A percentile compares a stretch with the other conserved stretches of the same genome.
These are phyloP conservation scores for Nothobranchius kuhntae DNA, from an alignment of 2,113 vertebrate genomes.

Conservation along the genomic window DNA sequence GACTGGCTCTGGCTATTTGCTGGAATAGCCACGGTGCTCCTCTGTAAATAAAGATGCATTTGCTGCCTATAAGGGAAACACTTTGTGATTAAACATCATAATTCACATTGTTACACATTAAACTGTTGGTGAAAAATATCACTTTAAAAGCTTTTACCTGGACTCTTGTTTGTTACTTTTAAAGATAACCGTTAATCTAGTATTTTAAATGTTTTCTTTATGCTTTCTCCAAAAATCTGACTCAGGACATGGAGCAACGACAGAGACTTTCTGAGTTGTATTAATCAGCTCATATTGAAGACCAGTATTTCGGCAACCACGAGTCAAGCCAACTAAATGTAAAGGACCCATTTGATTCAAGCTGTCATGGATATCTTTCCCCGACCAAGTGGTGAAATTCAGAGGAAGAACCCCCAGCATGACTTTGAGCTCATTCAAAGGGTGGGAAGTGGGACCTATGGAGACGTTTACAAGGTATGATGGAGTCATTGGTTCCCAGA, in stretches of 20 bases:
- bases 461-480: conserved; percentile 96
- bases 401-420: conserved; percentile 93
- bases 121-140: conserved; percentile 9
- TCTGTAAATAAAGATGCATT: background rate
- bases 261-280: conserved; percentile 51
- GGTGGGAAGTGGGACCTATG: conserved; percentile 97
- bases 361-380: conserved; percentile 83
- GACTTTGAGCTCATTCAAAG: conserved; percentile 97
- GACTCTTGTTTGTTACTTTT: background rate
- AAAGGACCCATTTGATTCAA: conserved; percentile 37
- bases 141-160: background rate
- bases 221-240: background rate
- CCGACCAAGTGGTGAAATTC: conserved; percentile 89
- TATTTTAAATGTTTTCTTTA: background rate
- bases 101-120: background rate
- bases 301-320: background rate
- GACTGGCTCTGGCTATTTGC: conserved; percentile 48
- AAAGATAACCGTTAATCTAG: background rate
- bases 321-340: conserved; percentile 57
- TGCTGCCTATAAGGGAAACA: background rate
- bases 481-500: conserved; percentile 31
- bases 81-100: accelerated
- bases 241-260: conserved; percentile 68
- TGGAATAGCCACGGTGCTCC: conserved; percentile 21
- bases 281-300: conserved; percentile 1